Percentiles rank a stretch among this genome's conserved stretches.
phyloP scores from a whole-genome alignment of 2,888 invertebrate species.

The Stenolophus ochropezus region DNA sequence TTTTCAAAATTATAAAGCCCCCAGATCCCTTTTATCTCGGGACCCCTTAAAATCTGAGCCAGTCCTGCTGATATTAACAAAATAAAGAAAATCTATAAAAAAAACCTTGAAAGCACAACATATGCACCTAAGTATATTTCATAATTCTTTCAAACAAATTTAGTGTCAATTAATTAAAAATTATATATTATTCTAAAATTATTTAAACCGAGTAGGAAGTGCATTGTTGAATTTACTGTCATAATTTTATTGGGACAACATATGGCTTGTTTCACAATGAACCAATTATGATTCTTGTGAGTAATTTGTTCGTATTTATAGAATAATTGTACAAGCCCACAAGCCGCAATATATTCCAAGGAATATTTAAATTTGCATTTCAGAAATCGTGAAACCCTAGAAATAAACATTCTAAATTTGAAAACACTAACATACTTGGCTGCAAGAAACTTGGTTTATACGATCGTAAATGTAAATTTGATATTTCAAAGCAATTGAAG shows the following conservation, averaged over 20 bases:
- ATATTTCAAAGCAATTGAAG: conserved; percentile 12
- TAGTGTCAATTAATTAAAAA: no score
- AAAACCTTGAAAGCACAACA: no score
- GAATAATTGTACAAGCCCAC: conserved; percentile 24
- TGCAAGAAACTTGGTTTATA: conserved; percentile 1
- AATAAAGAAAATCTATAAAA: no score
- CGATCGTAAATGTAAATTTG: conserved; percentile 38
- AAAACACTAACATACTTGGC: conserved; percentile 37
- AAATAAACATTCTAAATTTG: conserved; percentile 41
- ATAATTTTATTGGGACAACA: neutral
- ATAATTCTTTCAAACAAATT: neutral
- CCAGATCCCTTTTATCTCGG: no score
- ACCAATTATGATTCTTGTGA: neutral
- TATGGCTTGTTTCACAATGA: neutral
- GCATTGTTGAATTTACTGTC: neutral
- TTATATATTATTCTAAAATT: neutral
- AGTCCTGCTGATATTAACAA: no score
- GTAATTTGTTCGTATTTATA: conserved; percentile 10
- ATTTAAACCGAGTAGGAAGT: neutral
- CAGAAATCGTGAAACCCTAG: conserved; percentile 15
- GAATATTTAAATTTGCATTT: conserved; percentile 25
- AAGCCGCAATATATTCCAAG: conserved; percentile 1
- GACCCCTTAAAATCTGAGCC: no score
- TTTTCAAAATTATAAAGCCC: no score
- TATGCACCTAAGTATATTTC: no score